Percentiles rank a stretch among this genome's conserved stretches.
Conservation (phyloP, 2,888 invertebrate genomes). For the Lissocephala sabroskyi region DNA sequence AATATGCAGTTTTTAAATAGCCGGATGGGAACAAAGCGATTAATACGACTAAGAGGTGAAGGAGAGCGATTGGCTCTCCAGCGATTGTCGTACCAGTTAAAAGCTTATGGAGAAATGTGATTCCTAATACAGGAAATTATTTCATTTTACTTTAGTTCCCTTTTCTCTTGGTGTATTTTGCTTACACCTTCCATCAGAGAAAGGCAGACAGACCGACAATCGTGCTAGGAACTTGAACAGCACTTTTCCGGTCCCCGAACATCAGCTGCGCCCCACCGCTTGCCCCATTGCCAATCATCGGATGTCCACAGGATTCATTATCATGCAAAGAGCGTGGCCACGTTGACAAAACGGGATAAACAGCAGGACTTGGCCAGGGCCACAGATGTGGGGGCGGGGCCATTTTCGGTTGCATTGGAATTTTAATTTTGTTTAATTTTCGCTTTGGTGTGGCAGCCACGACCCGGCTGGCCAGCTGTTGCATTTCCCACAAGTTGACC, state of each 20-base stretch:
- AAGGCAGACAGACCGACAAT: constrained; percentile 23
- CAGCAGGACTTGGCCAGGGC: too few relatives aligned
- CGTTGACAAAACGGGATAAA: constrained; percentile 6
- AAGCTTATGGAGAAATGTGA: too few relatives aligned
- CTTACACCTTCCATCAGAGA: too few relatives aligned
- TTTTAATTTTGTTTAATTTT: constrained; percentile 56
- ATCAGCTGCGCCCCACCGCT: constrained; percentile 27
- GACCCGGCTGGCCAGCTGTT: constrained; percentile 11
- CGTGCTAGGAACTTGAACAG: constrained; percentile 30
- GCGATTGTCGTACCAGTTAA: too few relatives aligned
- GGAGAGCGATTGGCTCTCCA: too few relatives aligned
- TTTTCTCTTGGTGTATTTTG: too few relatives aligned
- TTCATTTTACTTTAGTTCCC: too few relatives aligned
- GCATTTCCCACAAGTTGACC: constrained; percentile 51
- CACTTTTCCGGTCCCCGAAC: constrained; percentile 28
- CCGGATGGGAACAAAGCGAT: too few relatives aligned
- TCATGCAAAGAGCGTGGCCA: constrained; percentile 20
- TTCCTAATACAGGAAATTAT: too few relatives aligned
- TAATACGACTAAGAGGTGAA: too few relatives aligned
- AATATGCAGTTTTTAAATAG: too few relatives aligned
- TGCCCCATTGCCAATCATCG: constrained; percentile 33
- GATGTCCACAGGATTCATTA: constrained; percentile 41
- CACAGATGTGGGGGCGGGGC: constrained; percentile 22
- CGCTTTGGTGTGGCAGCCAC: constrained; percentile 38
- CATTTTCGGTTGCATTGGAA: constrained; percentile 36